Evolutionary conservation across 2,113 vertebrate species (phyloP), one percentile per base, ranked within the genome.

Genomic region (Coregonus clupeaformis): DNA sequence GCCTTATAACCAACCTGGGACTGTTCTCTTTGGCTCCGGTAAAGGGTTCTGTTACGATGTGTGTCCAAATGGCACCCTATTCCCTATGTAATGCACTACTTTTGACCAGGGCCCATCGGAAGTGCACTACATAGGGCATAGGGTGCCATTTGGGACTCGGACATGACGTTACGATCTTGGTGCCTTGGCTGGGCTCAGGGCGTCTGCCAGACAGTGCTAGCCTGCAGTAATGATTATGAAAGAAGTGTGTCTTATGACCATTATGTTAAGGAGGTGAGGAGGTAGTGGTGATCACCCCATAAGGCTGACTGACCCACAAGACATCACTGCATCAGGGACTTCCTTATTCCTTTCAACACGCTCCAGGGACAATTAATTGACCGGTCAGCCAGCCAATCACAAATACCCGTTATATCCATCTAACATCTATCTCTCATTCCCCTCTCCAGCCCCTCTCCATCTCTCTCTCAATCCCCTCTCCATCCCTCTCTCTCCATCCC

Each of bases 251-350:
- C 22, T 76, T 78, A 4, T 22, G 4, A 24, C 63, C 24, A 78
- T 75, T 68, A 79, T 55, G 30, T 81, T 80, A 74, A 80, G 72
- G 74, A 69, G 72, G 52, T 57, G 4, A 36, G 36, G 74, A 69
- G 22, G 45, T 69, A 16, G 16, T 30, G 29, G 7, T 3, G 32
- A 5, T 32, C 30, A 6, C 30, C 5, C 5, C 30, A 32, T 32
- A 30, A 30, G 29, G 29, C 29, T 30, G 4, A 32, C 20, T 68
- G 66, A 68, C 32, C 36, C 36, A 45, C 66, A 45, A 20, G 9
- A 68, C 66, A 32, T 12, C 18, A 68, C 6, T 22, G 45, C 66
- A 68, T 13, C 30, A 12, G 66, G 36, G 66, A 45, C 66, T 68
- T 45, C 66, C 30, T 68, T 36, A 30, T 68, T 45, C 30, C 18